Conservation (phyloP, 2,113 vertebrate genomes). For the Gobio gobio region DNA sequence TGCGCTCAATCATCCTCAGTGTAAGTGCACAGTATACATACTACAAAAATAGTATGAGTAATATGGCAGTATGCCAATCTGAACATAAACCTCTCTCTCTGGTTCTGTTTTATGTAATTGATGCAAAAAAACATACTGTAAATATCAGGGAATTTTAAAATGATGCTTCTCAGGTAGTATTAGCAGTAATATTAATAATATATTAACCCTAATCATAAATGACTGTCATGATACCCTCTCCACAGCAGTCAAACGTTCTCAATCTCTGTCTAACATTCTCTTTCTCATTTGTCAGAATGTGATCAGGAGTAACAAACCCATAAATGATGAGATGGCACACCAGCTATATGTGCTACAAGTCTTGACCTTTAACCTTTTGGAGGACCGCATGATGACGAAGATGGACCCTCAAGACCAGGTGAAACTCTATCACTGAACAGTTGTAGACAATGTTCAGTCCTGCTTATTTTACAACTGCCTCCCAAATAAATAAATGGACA, state of each 20-base stretch:
- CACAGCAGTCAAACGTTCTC: neutral
- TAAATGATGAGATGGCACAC: conserved; percentile 98
- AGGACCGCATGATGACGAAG: conserved; percentile 99
- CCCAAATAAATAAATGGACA: neutral
- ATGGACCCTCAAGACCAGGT: conserved; percentile 99
- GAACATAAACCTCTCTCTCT: neutral
- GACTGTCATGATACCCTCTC: neutral
- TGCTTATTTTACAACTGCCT: neutral
- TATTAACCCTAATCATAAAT: no score
- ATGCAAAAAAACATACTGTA: neutral
- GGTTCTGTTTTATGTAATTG: neutral
- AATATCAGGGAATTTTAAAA: neutral
- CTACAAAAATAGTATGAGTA: neutral
- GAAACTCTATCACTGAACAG: neutral
- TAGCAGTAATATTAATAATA: neutral
- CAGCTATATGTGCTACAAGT: conserved; percentile 97
- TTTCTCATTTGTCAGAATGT: conserved; percentile 79
- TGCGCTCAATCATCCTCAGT: conserved; percentile 92
- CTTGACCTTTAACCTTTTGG: conserved; percentile 95
- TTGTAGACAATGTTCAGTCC: neutral
- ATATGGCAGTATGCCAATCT: neutral
- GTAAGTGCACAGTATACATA: conserved; percentile 78
- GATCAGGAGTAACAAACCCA: conserved; percentile 88
- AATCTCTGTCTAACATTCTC: neutral
- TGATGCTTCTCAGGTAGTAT: no score